Evolutionary conservation across 1,140 invertebrate species (phyloP).

Genomic region (Xylocopa sonorina): DNA sequence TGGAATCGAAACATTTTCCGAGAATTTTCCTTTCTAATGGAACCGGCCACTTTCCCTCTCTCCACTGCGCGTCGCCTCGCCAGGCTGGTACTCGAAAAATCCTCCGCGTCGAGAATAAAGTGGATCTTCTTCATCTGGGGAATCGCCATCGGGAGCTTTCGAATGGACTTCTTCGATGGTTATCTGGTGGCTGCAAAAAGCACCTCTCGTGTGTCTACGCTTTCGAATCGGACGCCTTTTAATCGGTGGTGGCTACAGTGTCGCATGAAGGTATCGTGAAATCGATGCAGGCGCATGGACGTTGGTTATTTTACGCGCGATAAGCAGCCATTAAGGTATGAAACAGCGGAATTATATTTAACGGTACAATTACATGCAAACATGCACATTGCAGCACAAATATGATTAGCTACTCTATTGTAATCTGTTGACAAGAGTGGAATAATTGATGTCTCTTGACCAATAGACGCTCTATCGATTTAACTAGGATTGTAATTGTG

Average conservation of each 20-base stretch:
- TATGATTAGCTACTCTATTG: not conserved
- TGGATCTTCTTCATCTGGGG: constrained; percentile 27
- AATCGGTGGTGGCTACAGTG: too few species aligned
- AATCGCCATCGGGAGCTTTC: not conserved
- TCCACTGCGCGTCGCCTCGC: not conserved
- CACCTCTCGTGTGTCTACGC: not conserved
- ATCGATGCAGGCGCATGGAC: too few species aligned
- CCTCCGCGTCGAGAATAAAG: constrained; percentile 12
- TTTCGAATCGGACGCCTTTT: too few species aligned
- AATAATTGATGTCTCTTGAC: constrained; percentile 17
- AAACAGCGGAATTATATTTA: not conserved
- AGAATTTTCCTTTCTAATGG: constrained; percentile 63
- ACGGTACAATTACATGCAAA: not conserved
- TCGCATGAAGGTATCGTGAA: too few species aligned
- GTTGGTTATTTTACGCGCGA: too few species aligned
- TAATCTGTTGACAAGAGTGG: not conserved
- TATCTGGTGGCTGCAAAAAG: too few species aligned
- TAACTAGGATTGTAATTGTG: constrained; percentile 6
- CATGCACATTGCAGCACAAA: too few species aligned
- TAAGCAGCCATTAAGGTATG: not conserved
- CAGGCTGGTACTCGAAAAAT: constrained; percentile 43
- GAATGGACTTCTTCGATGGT: constrained; percentile 28
- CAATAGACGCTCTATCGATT: not conserved
- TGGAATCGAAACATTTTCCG: constrained; percentile 61
- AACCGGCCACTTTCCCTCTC: constrained; percentile 29